phyloP scores from a whole-genome alignment of 92 coral and sea anemone genomes.

The Nematostella vectensis region DNA sequence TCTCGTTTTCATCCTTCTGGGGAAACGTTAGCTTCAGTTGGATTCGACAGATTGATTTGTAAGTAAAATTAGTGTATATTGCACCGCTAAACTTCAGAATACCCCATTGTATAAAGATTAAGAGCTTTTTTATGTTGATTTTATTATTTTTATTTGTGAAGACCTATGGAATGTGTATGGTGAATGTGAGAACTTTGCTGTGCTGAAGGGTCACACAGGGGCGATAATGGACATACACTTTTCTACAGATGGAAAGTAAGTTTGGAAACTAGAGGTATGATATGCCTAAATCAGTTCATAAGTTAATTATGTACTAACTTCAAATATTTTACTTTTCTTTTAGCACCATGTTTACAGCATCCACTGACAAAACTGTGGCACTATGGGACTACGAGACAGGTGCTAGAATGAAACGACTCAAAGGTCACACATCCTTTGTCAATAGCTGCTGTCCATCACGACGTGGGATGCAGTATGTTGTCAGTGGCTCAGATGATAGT shows the following conservation, averaged over 20 bases:
- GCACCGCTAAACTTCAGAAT: too few species aligned
- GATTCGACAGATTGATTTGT: slow-evolving; percentile 96
- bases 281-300: neutral
- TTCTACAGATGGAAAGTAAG: slow-evolving; percentile 87
- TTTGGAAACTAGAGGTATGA: neutral
- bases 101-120: too few species aligned
- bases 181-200: slow-evolving; percentile 99
- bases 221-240: slow-evolving; percentile 93
- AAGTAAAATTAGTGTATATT: too few species aligned
- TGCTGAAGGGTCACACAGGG: slow-evolving; percentile 90
- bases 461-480: slow-evolving; percentile 86
- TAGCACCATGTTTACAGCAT: slow-evolving; percentile 92
- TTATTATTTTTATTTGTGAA: slow-evolving; percentile 10
- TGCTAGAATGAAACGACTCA: slow-evolving; percentile 74
- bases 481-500: slow-evolving; percentile 95
- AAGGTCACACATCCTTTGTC: slow-evolving; percentile 93
- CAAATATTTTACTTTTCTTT: too few species aligned
- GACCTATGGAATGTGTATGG: slow-evolving; percentile 99
- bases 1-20: slow-evolving; percentile 93
- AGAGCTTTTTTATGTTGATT: too few species aligned
- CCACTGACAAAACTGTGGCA: slow-evolving; percentile 95
- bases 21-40: slow-evolving; percentile 88
- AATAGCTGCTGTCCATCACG: slow-evolving; percentile 96
- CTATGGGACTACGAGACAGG: slow-evolving; percentile 98
- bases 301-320: too few species aligned